Evolutionary conservation across 2,797 vertebrate genomes (phyloP).

Genomic region (Acomys russatus): DNA sequence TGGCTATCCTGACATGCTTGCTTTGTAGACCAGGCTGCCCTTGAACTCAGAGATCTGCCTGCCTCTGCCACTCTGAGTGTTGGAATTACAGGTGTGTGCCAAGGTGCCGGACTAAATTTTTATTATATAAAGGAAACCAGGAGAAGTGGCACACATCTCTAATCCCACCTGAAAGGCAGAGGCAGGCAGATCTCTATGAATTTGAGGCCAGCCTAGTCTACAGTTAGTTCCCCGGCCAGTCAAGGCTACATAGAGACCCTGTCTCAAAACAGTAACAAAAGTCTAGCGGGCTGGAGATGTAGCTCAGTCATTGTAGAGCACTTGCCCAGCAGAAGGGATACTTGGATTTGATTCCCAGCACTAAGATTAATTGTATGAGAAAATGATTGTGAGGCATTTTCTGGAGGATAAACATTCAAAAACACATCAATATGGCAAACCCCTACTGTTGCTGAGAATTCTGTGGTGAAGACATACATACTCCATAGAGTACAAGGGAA

Average conservation of each 20-base stretch:
- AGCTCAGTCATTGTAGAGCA: background rate
- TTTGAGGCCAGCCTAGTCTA: background rate
- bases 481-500: background rate
- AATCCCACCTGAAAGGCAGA: background rate
- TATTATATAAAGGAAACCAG: background rate
- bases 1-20: too few species aligned
- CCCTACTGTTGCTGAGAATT: background rate
- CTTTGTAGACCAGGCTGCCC: too few species aligned
- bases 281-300: background rate
- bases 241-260: background rate
- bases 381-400: background rate
- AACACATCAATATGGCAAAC: background rate
- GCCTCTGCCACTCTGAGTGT: too few species aligned
- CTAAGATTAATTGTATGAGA: background rate
- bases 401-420: background rate
- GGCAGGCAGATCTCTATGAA: background rate
- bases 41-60: too few species aligned
- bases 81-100: too few species aligned
- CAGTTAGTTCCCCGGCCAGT: background rate
- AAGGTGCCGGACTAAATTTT: background rate
- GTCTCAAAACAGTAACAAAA: background rate
- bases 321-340: background rate
- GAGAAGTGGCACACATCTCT: background rate
- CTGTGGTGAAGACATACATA: too few species aligned
- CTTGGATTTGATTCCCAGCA: background rate